Conservation (phyloP, 2,113 vertebrate species). For the Chaenogobius annularis region DNA sequence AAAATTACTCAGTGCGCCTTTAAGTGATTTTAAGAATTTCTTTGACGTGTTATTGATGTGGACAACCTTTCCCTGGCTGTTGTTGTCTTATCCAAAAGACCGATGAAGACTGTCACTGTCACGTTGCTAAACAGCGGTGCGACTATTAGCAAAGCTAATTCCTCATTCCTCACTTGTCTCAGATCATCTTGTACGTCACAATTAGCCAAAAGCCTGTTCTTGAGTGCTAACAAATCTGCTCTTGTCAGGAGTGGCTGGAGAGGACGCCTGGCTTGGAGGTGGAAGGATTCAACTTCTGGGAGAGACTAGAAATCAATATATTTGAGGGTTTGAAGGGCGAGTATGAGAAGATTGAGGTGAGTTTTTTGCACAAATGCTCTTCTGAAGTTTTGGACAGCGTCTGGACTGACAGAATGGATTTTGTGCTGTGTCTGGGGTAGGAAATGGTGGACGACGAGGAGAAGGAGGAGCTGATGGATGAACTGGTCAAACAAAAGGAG, state of each 20-base stretch:
- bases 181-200: too few relatives aligned
- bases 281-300: slow-evolving; percentile 95
- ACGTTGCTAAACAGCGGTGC: too few relatives aligned
- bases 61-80: too few relatives aligned
- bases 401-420: slow-evolving; percentile 42
- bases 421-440: slow-evolving; percentile 30
- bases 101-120: too few relatives aligned
- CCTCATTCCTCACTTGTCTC: too few relatives aligned
- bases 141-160: too few relatives aligned
- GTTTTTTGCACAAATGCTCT: slow-evolving; percentile 31
- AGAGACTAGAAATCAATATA: slow-evolving; percentile 86
- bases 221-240: slow-evolving; percentile 19
- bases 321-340: slow-evolving; percentile 81
- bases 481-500: slow-evolving; percentile 86
- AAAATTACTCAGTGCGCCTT: too few relatives aligned
- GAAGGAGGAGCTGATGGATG: slow-evolving; percentile 84
- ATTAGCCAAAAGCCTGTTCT: neutral
- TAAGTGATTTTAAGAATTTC: too few relatives aligned
- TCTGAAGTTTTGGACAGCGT: neutral
- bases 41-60: too few relatives aligned
- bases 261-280: slow-evolving; percentile 90
- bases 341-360: slow-evolving; percentile 83
- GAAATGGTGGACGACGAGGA: slow-evolving; percentile 83
- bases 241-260: slow-evolving; percentile 91
- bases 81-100: too few relatives aligned